Conservation (phyloP, 2,888 invertebrate species). For the Drosophila anomalipes region DNA sequence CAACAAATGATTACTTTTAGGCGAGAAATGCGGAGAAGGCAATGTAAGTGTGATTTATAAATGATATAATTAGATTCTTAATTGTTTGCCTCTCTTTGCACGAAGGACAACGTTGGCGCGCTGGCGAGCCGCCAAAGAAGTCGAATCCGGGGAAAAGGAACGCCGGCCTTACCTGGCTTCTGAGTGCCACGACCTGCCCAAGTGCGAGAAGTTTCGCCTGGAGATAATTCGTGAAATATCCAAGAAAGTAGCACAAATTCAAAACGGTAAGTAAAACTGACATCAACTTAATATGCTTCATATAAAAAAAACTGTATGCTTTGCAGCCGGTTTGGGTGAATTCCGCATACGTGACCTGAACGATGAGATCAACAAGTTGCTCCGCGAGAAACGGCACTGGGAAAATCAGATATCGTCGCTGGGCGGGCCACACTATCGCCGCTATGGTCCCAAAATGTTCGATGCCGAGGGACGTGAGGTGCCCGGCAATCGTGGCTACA, state of each 20-base stretch:
- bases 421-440: slow-evolving; percentile 97
- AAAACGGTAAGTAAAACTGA: slow-evolving; percentile 90
- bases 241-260: slow-evolving; percentile 99
- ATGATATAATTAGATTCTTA: no score
- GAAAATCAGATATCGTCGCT: slow-evolving; percentile 97
- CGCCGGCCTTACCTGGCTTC: slow-evolving; percentile 97
- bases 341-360: slow-evolving; percentile 98
- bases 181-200: slow-evolving; percentile 95
- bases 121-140: slow-evolving; percentile 98
- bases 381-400: slow-evolving; percentile 99
- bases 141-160: slow-evolving; percentile 94
- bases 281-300: no score
- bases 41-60: slow-evolving; percentile 90
- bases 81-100: background rate
- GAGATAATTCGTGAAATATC: slow-evolving; percentile 99
- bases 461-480: slow-evolving; percentile 98
- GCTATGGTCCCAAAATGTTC: slow-evolving; percentile 96
- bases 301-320: background rate
- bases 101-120: slow-evolving; percentile 96
- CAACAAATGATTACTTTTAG: slow-evolving; percentile 86
- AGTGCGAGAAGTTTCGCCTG: slow-evolving; percentile 98
- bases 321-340: slow-evolving; percentile 97
- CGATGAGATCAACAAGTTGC: slow-evolving; percentile 99
- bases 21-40: slow-evolving; percentile 99
- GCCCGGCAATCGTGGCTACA: slow-evolving; percentile 98